Conservation (phyloP, 1,140 invertebrate species). For the Tyrophagus putrescentiae region DNA sequence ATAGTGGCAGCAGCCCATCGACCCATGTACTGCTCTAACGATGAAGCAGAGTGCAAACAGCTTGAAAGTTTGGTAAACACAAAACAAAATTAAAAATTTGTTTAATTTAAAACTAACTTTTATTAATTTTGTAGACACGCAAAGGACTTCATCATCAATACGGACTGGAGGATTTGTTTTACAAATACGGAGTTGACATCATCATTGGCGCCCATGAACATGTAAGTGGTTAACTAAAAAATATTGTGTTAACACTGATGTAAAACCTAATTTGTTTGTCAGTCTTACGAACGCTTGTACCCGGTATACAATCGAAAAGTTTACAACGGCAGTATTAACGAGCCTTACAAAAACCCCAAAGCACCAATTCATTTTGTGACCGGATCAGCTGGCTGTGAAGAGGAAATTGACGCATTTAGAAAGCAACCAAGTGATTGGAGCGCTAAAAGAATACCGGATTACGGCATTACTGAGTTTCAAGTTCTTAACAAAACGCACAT, state of each 20-base stretch:
- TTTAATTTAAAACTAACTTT: too few species aligned
- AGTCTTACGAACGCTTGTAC: conserved; percentile 83
- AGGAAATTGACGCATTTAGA: conserved; percentile 38
- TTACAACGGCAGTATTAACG: conserved; percentile 53
- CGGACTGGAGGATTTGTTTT: conserved; percentile 67
- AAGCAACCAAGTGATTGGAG: conserved; percentile 48
- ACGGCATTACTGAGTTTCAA: conserved; percentile 75
- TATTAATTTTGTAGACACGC: too few species aligned
- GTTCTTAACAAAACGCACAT: conserved; percentile 69
- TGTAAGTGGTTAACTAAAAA: too few species aligned
- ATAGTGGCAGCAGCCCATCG: conserved; percentile 84
- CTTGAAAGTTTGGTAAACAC: conserved; percentile 43
- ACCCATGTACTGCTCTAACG: conserved; percentile 86
- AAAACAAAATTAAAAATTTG: too few species aligned
- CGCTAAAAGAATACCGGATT: conserved; percentile 68
- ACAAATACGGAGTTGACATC: conserved; percentile 74
- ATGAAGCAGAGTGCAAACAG: conserved; percentile 37
- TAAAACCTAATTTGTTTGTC: too few species aligned
- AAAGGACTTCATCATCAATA: conserved; percentile 29
- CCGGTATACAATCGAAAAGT: conserved; percentile 73
- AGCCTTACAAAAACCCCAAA: conserved; percentile 67
- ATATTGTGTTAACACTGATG: too few species aligned
- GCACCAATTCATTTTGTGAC: conserved; percentile 75
- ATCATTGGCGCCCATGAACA: conserved; percentile 90
- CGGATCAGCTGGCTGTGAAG: conserved; percentile 27